These are phyloP conservation scores for Eclectus roratus DNA, from an alignment of 2,113 vertebrate genomes.

Conservation along the genomic window DNA sequence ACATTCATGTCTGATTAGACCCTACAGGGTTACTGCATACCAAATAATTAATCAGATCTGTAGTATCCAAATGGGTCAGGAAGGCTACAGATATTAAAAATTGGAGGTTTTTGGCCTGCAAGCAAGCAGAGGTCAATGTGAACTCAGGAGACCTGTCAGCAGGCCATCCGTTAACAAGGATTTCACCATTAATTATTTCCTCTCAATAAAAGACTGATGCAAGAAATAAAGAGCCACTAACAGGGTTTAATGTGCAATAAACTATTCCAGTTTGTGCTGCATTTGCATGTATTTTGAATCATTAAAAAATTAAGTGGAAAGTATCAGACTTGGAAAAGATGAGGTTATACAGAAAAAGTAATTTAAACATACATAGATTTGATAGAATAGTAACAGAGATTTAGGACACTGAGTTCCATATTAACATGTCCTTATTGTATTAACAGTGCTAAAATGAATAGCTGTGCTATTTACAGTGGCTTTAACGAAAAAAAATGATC, in stretches of 20 bases:
- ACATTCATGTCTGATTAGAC: background rate
- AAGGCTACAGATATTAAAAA: constrained; percentile 43
- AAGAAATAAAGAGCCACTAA: constrained; percentile 27
- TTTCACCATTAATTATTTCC: constrained; percentile 64
- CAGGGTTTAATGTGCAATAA: constrained; percentile 27
- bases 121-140: constrained; percentile 40
- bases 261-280: background rate
- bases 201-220: constrained; percentile 19
- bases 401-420: constrained; percentile 12
- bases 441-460: constrained; percentile 60
- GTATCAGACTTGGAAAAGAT: background rate
- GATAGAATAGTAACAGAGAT: background rate
- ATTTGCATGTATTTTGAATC: background rate
- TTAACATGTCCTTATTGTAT: constrained; percentile 44
- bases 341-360: background rate
- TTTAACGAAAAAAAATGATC: constrained; percentile 48
- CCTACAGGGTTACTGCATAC: constrained; percentile 1
- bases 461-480: constrained; percentile 35
- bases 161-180: constrained; percentile 54
- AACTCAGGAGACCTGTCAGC: constrained; percentile 44
- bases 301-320: background rate
- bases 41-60: constrained; percentile 49
- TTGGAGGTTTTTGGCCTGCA: constrained; percentile 37
- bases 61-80: constrained; percentile 38
- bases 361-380: background rate